Evolutionary conservation across 2,888 invertebrate genomes (phyloP), one percentile per base, ranked within the genome.

Genomic region (Stegophylla sp.): DNA sequence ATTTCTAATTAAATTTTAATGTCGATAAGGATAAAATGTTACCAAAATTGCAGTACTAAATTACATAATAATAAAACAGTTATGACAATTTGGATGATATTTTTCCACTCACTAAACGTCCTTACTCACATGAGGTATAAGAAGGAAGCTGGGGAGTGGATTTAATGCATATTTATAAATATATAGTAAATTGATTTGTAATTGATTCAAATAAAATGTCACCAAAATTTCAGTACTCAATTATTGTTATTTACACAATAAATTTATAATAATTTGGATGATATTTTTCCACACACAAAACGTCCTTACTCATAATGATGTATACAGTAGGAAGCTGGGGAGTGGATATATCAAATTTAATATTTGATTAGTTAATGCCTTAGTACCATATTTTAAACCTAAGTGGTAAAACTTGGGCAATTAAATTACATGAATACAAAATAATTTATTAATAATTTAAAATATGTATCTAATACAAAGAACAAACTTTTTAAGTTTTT

Each of bases 111-210:
- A 53, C n/a, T 51, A 28, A 53, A 69, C 51, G 51, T 69, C 51
- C 53, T 20, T 13, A 34, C 53, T 71, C 1, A 71, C 28, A 71
- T 53, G 15, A 53, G 1, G 17, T n/a, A 67, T 34, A 7, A 67
- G 66, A 45, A 67, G 66, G 45, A 67, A 67, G 66, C 66, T 67
- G 66, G 64, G 64, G 64, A 64, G 64, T 64, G 64, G 41, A 41
- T n/a, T 10, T 34, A 15, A 61, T 53, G n/a, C n/a, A n/a, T n/a
- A n/a, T n/a, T n/a, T n/a, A n/a, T n/a, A n/a, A n/a, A n/a, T n/a
- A n/a, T n/a, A n/a, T n/a, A n/a, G n/a, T n/a, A n/a, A n/a, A n/a
- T n/a, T n/a, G n/a, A n/a, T n/a, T n/a, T n/a, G n/a, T n/a, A n/a
- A n/a, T n/a, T n/a, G n/a, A n/a, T 34, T 5, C 3, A 7, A 7